Evolutionary conservation across 2,888 invertebrate genomes (phyloP), one percentile per base, ranked within the genome.

Genomic region (Drosophila atroscutellata): DNA sequence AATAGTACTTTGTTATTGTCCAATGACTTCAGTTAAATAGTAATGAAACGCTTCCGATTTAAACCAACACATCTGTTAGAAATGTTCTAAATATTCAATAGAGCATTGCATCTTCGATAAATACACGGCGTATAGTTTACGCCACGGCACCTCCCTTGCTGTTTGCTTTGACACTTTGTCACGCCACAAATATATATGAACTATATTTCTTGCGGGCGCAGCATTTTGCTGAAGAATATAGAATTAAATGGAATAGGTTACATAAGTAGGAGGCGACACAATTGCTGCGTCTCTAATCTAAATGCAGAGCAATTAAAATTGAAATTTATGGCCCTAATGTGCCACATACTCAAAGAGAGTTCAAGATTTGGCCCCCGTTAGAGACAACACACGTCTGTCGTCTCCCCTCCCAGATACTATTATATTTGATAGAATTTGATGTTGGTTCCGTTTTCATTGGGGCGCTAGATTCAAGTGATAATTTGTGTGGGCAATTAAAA

Each of bases 281-380:
- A 75, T 74, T 74, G 74, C 36, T 57, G 59, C 39, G 59, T 18
- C 45, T 75, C 71, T 86, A 86, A 89, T 89, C 89, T 89, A 55
- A 81, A 77, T 77, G 71, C 63, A 74, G 60, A 66, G 81, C 75
- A 85, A 86, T 86, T 85, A 89, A 86, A 89, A 80, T 61, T 70
- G 49, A 77, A 77, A 86, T 86, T 86, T 86, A 86, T 86, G 76
- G 72, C 73, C 51, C 55, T 65, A 73, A 84, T 88, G 86, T 80
- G 73, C 82, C 75, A 80, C 68, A 77, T 82, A 58, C 58, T 42
- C 72, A 26, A 6, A 26, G 45, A 57, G 63, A 71, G 82, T 78
- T 80, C 78, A 80, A 82, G 82, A 76, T 60, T 74, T 74, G 67
- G 63, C 76, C 70, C 68, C 74, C 76, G 15, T 9, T 49, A 50